Evolutionary conservation across 2,797 vertebrate genomes (phyloP).

Genomic region (Coluber constrictor): DNA sequence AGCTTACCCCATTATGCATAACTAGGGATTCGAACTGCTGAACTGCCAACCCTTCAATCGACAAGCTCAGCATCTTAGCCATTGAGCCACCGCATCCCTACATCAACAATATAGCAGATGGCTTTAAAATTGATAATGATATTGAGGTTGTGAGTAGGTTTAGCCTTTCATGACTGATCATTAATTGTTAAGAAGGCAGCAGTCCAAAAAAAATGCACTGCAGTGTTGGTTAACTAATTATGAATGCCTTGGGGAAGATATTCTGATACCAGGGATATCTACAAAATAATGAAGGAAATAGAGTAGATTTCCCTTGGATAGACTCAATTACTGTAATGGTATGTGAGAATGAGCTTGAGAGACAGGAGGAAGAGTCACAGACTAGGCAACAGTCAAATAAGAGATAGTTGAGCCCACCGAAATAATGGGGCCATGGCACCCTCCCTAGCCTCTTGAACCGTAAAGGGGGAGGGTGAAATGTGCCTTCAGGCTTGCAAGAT

Average conservation of each 20-base stretch:
- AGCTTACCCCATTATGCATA: accelerated
- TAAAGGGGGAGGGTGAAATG: background rate
- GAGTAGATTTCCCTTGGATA: background rate
- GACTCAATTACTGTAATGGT: too few species aligned
- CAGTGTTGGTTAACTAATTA: background rate
- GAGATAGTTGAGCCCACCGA: background rate
- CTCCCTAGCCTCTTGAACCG: background rate
- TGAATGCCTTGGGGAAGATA: background rate
- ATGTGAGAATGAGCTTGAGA: background rate
- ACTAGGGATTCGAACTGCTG: too few species aligned
- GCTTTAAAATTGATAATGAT: background rate
- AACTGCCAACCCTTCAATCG: too few species aligned
- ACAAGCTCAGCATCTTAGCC: too few species aligned
- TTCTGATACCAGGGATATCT: background rate
- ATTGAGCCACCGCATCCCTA: too few species aligned
- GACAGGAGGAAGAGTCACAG: background rate
- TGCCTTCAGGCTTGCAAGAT: background rate
- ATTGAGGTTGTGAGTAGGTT: background rate
- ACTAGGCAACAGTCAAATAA: background rate
- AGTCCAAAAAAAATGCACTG: background rate
- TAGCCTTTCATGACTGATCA: background rate
- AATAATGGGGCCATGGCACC: background rate
- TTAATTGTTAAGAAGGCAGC: background rate
- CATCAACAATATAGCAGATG: too few species aligned
- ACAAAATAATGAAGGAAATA: background rate